Base-by-base conservation (phyloP, 64 coral and sea anemone species). In the Anthopleura sola region DNA sequence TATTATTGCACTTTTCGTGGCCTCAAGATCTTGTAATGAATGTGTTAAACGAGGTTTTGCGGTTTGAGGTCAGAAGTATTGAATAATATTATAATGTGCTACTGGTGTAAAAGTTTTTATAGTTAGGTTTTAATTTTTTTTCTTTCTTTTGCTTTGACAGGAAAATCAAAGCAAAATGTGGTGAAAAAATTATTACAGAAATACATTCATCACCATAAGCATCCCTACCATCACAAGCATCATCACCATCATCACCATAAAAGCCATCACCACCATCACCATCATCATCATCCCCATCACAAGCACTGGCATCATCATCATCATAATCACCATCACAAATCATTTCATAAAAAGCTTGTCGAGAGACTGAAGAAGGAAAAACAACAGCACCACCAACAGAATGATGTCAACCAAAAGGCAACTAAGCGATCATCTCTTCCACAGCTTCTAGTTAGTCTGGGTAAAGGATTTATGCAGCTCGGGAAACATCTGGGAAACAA, bases 381-480 rank as follows among this genome's bases (percentile, higher is more conserved):
- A 6, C 46, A 56, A 36, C 24, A 54, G 8, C 23, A 16, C 29
- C 44, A 50, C 31, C 5, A 6, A 44, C 40, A 44, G 40, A 44
- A 54, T 31, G 34, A 32, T 34, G 20, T 23, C 17, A 79, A 14
- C 37, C 21, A 23, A 33, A 83, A 31, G 34, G 23, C 21, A 49
- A 83, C 82, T 28, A 83, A 55, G 21, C 48, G 82, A 24, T 10
- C 57, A 24, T 56, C 49, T 36, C 82, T 83, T 19, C 82, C 82
- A 3, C n/a, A 83, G 14, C 82, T 83, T 16, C 82, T 83, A 5
- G 49, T 83, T 24, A 83, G 82, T 28, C 82, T 83, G 20, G 82
- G 82, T 6, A 83, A 83, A 83, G 82, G 82, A 36, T 83, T 83
- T 23, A n/a, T 83, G 44, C 24, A 83, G 29, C 55, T 83, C 36